Conservation (phyloP, 2,113 vertebrate species). For the Notothenia rossii region DNA sequence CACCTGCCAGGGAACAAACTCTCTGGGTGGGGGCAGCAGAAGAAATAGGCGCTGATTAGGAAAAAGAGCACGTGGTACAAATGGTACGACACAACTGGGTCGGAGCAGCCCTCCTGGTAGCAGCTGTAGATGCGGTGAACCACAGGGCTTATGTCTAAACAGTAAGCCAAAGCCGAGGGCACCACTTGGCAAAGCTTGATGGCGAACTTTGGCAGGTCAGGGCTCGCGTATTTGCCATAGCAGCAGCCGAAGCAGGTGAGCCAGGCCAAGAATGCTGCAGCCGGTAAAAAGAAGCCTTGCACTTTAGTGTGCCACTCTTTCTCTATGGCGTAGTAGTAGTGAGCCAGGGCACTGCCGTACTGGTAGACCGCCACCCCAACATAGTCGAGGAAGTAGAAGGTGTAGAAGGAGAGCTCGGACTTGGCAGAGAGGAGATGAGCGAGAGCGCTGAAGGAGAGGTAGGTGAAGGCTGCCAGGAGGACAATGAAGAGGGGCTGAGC, state of each 20-base stretch:
- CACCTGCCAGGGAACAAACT: conserved; percentile 92
- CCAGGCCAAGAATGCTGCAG: conserved; percentile 89
- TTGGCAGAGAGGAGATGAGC: conserved; percentile 96
- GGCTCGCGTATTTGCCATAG: conserved; percentile 90
- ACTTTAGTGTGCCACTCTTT: conserved; percentile 88
- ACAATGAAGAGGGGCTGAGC: conserved; percentile 92
- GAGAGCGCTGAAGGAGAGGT: conserved; percentile 91
- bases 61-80: conserved; percentile 93
- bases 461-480: conserved; percentile 88
- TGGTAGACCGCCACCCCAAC: conserved; percentile 95
- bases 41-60: conserved; percentile 92
- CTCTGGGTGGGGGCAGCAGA: conserved; percentile 92
- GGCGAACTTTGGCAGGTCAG: conserved; percentile 78
- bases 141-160: conserved; percentile 95
- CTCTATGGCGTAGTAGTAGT: conserved; percentile 94
- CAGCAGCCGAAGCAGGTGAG: conserved; percentile 94
- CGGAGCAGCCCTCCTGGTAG: conserved; percentile 69
- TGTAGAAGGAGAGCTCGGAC: conserved; percentile 95
- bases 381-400: conserved; percentile 97
- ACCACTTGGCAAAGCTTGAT: conserved; percentile 92
- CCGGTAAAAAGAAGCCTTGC: conserved; percentile 86
- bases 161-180: conserved; percentile 91
- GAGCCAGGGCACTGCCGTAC: conserved; percentile 91
- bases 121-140: conserved; percentile 89
- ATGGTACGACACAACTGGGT: conserved; percentile 89